Evolutionary conservation across 2,888 invertebrate genomes (phyloP), one percentile per base, ranked within the genome.

Genomic region (Eulithis testata): DNA sequence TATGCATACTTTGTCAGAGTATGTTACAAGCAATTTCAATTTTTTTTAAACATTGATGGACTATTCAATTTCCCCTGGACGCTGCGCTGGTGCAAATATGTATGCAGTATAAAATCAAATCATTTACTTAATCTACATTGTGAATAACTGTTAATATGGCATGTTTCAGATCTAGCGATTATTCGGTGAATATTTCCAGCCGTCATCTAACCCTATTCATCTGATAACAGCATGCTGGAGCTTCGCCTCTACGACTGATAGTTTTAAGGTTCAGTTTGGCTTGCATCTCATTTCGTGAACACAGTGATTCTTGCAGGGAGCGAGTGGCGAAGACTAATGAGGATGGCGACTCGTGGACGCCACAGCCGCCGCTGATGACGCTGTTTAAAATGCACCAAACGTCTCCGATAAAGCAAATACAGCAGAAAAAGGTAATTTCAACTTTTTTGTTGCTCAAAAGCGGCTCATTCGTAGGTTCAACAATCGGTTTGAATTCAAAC

Each of bases 341-440:
- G 71, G 82, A 77, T 1, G 86, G 81, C 44, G 86, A 81, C 3
- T 74, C 72, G 1, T 97, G 97, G 97, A 94, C 94, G 55, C 94
- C 96, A 37, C 96, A 97, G 81, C 96, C 96, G 0, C 96, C 97
- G 0, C 87, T 97, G 47, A 96, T 97, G 95, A 95, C 95, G 21
- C 88, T 96, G 27, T 97, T 97, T 81, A 95, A 95, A 73, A 94
- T 96, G 1, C 95, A 95, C 67, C 94, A 96, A 66, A 96, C 95
- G 11, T 93, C 94, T 4, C 95, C 95, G 59, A 96, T 96, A 54
- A 92, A 94, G 51, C 93, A 94, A 72, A 96, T 95, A 74, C 96
- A 96, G 78, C 94, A 95, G 74, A 94, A 94, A 57, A 96, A 96
- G 87, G 93, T 93, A 60, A 40, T 56, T 9, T 31, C 40, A 40